Evolutionary conservation across 2,888 invertebrate genomes (phyloP).

Genomic region (Phalera bucephala): DNA sequence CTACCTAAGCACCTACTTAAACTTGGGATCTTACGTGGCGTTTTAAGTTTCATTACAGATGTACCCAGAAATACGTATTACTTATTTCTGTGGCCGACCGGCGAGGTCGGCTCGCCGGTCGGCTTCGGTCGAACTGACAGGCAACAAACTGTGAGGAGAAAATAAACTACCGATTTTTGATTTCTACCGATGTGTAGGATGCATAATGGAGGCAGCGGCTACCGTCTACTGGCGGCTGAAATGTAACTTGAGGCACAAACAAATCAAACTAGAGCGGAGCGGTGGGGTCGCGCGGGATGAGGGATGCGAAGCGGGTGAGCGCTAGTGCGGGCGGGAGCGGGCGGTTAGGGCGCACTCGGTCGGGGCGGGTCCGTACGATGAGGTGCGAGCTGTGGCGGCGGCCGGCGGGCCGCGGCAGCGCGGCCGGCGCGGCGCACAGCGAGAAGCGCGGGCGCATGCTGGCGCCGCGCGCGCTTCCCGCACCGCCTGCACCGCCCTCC

Average conservation of each 20-base stretch:
- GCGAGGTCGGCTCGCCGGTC: no score
- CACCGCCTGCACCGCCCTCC: slow-evolving; percentile 55
- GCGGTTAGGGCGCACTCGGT: slow-evolving; percentile 35
- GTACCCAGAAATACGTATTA: no score
- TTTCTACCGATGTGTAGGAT: no score
- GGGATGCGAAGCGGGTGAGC: background rate
- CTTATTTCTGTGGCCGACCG: no score
- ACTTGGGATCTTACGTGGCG: no score
- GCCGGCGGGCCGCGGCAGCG: slow-evolving; percentile 45
- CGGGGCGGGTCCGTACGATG: slow-evolving; percentile 53
- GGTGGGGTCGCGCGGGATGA: background rate
- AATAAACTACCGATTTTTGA: no score
- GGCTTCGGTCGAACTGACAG: no score
- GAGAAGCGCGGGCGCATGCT: slow-evolving; percentile 52
- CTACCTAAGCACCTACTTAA: no score
- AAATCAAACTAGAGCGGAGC: slow-evolving; percentile 3
- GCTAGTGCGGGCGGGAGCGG: slow-evolving; percentile 12
- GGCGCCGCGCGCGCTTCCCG: slow-evolving; percentile 54
- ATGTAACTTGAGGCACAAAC: slow-evolving; percentile 5
- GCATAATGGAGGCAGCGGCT: background rate
- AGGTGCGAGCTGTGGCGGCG: slow-evolving; percentile 70
- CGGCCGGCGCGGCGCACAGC: slow-evolving; percentile 37
- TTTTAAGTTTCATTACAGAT: no score
- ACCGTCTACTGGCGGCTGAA: slow-evolving; percentile 1
- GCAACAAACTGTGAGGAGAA: no score